These are phyloP conservation scores for Pontoporia blainvillei DNA, from an alignment of 2,113 vertebrate species.

Conservation along the genomic window DNA sequence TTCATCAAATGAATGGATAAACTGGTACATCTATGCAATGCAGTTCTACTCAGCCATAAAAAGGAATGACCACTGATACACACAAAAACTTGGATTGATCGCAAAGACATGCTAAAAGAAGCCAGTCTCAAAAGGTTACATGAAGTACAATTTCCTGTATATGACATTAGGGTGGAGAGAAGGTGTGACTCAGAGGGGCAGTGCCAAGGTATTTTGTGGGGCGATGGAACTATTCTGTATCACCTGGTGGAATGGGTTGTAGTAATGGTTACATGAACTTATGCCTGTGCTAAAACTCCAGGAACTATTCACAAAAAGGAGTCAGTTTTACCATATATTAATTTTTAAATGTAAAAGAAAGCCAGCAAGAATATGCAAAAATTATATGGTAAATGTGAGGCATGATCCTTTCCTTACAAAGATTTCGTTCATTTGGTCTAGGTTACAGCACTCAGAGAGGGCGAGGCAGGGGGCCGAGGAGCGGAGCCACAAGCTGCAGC, in stretches of 20 bases:
- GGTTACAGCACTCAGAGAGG: slow-evolving; percentile 87
- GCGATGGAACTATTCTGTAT: neutral
- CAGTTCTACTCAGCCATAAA: neutral
- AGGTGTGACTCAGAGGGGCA: neutral
- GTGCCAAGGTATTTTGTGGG: neutral
- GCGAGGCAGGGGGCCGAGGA: slow-evolving; percentile 84
- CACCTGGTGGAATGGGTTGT: neutral
- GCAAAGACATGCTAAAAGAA: neutral
- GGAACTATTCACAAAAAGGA: neutral
- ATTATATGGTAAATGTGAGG: fast-evolving
- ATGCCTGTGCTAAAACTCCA: neutral
- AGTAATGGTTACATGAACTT: neutral
- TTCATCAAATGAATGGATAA: neutral
- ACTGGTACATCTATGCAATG: neutral
- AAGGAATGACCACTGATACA: neutral
- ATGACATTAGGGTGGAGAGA: neutral
- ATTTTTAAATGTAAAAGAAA: neutral
- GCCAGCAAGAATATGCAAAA: neutral
- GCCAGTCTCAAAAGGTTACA: neutral
- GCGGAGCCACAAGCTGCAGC: slow-evolving; percentile 85
- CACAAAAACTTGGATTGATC: neutral
- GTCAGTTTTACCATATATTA: neutral
- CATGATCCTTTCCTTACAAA: neutral
- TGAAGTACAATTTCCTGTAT: neutral
- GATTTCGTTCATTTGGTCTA: slow-evolving; percentile 28